These are phyloP conservation scores for Drosophila neotestacea DNA, from an alignment of 2,888 invertebrate species.

Conservation along the genomic window DNA sequence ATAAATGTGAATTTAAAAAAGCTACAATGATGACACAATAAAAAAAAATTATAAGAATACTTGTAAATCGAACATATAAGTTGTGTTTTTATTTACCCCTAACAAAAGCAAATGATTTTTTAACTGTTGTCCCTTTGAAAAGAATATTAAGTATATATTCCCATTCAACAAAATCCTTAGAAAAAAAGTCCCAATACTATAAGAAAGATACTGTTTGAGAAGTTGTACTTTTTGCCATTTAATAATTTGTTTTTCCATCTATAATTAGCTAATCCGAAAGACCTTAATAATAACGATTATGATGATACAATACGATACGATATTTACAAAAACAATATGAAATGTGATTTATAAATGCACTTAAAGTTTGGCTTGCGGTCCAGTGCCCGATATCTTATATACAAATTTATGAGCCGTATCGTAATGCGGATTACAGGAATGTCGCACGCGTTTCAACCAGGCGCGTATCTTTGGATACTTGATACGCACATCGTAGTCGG, in stretches of 20 bases:
- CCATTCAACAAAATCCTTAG: no score
- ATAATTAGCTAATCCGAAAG: constrained; percentile 17
- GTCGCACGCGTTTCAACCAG: constrained; percentile 89
- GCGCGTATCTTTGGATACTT: constrained; percentile 87
- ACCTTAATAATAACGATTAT: constrained; percentile 22
- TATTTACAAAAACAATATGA: constrained; percentile 8
- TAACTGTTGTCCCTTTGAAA: background rate
- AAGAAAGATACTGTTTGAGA: no score
- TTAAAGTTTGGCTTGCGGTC: constrained; percentile 80
- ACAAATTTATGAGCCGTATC: constrained; percentile 88
- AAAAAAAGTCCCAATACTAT: no score
- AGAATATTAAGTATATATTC: no score
- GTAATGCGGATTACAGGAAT: constrained; percentile 88
- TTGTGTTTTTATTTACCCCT: constrained; percentile 4
- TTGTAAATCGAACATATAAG: constrained; percentile 47
- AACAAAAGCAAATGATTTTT: background rate
- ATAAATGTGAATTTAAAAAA: constrained; percentile 71
- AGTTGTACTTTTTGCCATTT: background rate
- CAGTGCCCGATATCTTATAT: constrained; percentile 86
- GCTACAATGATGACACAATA: constrained; percentile 73
- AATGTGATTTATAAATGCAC: constrained; percentile 1
- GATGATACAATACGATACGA: constrained; percentile 3
- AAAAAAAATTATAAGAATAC: constrained; percentile 62
- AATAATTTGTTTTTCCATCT: constrained; percentile 6
- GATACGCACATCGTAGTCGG: constrained; percentile 88